A percentile compares a stretch with the other conserved stretches of the same genome.
phyloP scores from a whole-genome alignment of 2,888 invertebrate genomes.

The Drosophila setosimentum region DNA sequence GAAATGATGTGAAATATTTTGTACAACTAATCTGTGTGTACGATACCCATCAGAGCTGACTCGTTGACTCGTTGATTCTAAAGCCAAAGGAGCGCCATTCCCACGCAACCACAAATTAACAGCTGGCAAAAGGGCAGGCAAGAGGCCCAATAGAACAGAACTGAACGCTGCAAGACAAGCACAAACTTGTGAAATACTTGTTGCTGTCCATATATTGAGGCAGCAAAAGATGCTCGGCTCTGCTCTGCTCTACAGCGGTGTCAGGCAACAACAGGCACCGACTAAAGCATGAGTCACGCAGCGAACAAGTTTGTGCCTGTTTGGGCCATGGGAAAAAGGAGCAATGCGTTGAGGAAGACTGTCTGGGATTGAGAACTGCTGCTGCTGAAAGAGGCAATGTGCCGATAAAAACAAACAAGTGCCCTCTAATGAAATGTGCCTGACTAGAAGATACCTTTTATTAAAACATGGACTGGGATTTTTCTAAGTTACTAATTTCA shows the following conservation, averaged over 20 bases:
- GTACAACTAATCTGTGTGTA: conserved; percentile 52
- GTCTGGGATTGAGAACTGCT: conserved; percentile 31
- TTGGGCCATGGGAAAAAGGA: conserved; percentile 67
- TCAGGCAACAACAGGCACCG: conserved; percentile 46
- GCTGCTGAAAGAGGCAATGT: conserved; percentile 39
- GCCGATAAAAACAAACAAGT: conserved; percentile 24
- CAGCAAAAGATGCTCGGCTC: conserved; percentile 22
- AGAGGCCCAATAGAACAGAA: conserved; percentile 5
- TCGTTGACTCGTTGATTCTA: not conserved
- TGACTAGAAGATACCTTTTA: not conserved
- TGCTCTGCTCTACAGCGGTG: conserved; percentile 8
- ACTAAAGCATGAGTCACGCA: conserved; percentile 41
- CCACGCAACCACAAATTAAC: conserved; percentile 55
- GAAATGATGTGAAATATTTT: conserved; percentile 66
- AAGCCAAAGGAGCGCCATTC: conserved; percentile 33
- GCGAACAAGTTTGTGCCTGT: conserved; percentile 67
- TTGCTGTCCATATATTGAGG: conserved; percentile 41
- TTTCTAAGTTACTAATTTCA: not conserved
- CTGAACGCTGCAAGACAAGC: conserved; percentile 40
- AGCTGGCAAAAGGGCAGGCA: conserved; percentile 32
- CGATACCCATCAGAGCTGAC: conserved; percentile 20
- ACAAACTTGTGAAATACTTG: conserved; percentile 68
- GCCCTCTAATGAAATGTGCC: not conserved
- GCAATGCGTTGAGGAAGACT: conserved; percentile 33
- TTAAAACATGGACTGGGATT: not conserved